phyloP scores from a whole-genome alignment of 1,140 invertebrate species.

The Melitaea cinxia region DNA sequence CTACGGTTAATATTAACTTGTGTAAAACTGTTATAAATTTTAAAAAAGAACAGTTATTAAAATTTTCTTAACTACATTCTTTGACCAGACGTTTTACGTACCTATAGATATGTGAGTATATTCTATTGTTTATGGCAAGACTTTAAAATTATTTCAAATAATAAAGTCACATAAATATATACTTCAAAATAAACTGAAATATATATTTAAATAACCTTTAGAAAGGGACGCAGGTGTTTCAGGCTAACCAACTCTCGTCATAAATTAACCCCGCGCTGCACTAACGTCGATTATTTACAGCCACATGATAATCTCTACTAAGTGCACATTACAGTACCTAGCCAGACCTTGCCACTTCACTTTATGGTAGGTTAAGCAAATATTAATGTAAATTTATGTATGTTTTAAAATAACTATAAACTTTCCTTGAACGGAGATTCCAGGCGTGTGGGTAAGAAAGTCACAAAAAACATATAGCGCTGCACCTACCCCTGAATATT shows the following conservation, averaged over 20 bases:
- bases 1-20: too few relatives aligned
- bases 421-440: conserved; percentile 24
- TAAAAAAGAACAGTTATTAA: too few relatives aligned
- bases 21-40: too few relatives aligned
- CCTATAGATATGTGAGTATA: too few relatives aligned
- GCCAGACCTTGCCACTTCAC: conserved; percentile 51
- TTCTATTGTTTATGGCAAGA: too few relatives aligned
- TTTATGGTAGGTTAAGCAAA: conserved; percentile 74
- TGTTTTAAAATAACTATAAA: conserved; percentile 39
- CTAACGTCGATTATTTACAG: conserved; percentile 57
- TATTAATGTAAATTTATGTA: conserved; percentile 69
- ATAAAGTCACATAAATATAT: not conserved
- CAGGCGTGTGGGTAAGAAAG: too few relatives aligned
- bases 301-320: conserved; percentile 72
- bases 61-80: too few relatives aligned
- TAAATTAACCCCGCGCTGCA: conserved; percentile 18
- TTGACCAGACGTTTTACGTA: too few relatives aligned
- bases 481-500: too few relatives aligned
- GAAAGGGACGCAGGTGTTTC: not conserved
- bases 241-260: not conserved
- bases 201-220: not conserved
- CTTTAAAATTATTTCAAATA: too few relatives aligned
- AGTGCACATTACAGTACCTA: conserved; percentile 61
- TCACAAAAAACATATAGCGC: conserved; percentile 11
- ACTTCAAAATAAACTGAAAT: too few relatives aligned